Percentiles rank a stretch among this genome's conserved stretches.
phyloP scores from a whole-genome alignment of 2,113 vertebrate genomes.

The Albula goreensis region DNA sequence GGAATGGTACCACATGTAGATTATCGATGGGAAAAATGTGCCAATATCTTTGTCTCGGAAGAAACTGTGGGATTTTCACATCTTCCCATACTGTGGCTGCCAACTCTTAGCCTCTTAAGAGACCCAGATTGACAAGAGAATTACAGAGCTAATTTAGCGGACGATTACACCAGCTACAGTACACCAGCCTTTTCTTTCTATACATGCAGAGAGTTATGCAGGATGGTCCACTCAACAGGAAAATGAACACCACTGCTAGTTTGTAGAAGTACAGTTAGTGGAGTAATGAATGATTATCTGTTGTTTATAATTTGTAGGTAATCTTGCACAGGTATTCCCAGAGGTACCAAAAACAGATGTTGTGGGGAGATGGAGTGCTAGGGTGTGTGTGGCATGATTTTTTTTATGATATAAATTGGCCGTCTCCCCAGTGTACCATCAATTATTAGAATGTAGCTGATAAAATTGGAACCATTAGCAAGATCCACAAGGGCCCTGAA shows the following conservation, averaged over 20 bases:
- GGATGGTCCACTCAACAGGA: constrained; percentile 71
- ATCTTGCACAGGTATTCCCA: constrained; percentile 70
- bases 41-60: not conserved
- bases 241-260: constrained; percentile 68
- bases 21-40: not conserved
- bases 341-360: constrained; percentile 64
- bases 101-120: constrained; percentile 19
- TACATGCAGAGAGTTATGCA: constrained; percentile 36
- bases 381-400: constrained; percentile 43
- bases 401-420: constrained; percentile 48
- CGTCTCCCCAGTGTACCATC: constrained; percentile 35
- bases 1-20: not conserved
- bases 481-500: constrained; percentile 48
- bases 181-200: constrained; percentile 36
- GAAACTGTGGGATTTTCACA: not conserved
- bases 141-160: constrained; percentile 33
- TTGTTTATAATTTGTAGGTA: constrained; percentile 58
- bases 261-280: constrained; percentile 63
- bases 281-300: constrained; percentile 70
- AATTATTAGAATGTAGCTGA: constrained; percentile 49
- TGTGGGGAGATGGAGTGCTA: constrained; percentile 32
- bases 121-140: constrained; percentile 39
- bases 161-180: constrained; percentile 38
- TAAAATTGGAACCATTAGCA: constrained; percentile 57
- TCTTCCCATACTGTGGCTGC: not conserved